Base-by-base conservation (phyloP, 1,140 invertebrate genomes). In the Agrilus planipennis region DNA sequence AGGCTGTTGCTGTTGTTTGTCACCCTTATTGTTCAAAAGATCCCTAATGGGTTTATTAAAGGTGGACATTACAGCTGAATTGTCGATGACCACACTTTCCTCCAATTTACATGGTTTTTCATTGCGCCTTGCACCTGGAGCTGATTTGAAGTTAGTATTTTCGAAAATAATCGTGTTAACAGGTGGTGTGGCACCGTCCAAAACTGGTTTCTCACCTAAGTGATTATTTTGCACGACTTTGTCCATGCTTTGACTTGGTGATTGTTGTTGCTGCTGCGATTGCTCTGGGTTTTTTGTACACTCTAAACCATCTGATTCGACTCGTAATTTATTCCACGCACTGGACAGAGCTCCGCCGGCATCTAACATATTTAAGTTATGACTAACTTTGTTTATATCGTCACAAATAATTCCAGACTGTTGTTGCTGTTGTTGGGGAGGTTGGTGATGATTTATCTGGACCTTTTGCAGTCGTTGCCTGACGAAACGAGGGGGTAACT, bases 91-190 rank as follows among this genome's bases (percentile, higher is more conserved):
- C 21, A 36, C 15, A 19, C 42, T 47, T 20, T 55, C 55, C 45
- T 54, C 47, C 44, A 61, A 14, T 47, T 55, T 45, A 41, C 45
- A 38, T 7, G 49, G 27, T 35, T 53, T 59, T 38, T 44, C 59
- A 48, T 39, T 65, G 53, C 7, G 52, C n/a, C 42, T 18, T 17
- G 30, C 46, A 41, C 19, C 43, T 43, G 45, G 49, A 43, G 75
- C 71, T 40, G 76, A 74, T 63, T 85, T 84, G 54, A 84, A 89
- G 58, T 90, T 90, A 0, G 86, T 90, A 61, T 91, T 91, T 58
- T 91, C 89, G 58, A 91, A 91, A 41, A 91, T 89, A 22, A 91
- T 81, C 0, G 87, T 91, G 55, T 88, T 81, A 11, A 89, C 84
- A 1, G 85, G 83, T 1, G 83, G 74, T 4, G 78, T 80, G 0